Percentiles rank a stretch among this genome's conserved stretches.
Conservation (phyloP, 2,888 invertebrate genomes). For the Leptopilina syphax region DNA sequence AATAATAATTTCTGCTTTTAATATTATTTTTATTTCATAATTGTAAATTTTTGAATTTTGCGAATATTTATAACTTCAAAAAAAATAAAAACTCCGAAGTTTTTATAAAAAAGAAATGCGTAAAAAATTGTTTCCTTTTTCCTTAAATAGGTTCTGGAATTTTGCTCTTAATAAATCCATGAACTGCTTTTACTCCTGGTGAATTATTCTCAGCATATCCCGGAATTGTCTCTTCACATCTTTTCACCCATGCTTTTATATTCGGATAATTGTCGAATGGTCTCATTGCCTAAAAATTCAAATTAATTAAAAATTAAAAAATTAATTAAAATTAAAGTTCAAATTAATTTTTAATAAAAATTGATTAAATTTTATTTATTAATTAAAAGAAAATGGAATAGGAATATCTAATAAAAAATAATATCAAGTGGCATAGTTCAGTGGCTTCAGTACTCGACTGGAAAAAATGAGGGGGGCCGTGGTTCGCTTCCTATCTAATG, state of each 20-base stretch:
- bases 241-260: slow-evolving; percentile 80
- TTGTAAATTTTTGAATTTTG: not conserved
- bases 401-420: too few species aligned
- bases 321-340: not conserved
- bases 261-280: slow-evolving; percentile 76
- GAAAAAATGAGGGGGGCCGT: too few species aligned
- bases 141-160: not conserved
- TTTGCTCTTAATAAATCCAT: not conserved
- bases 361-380: too few species aligned
- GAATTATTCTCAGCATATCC: slow-evolving; percentile 68
- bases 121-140: not conserved
- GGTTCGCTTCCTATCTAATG: too few species aligned
- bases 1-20: not conserved
- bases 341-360: not conserved
- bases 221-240: slow-evolving; percentile 79
- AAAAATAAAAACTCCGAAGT: too few species aligned
- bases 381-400: too few species aligned
- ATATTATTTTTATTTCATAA: not conserved
- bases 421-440: too few species aligned
- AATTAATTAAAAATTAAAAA: not conserved
- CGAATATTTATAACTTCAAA: too few species aligned
- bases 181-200: slow-evolving; percentile 49
- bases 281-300: slow-evolving; percentile 47
- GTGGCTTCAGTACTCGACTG: too few species aligned
- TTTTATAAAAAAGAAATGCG: too few species aligned